phyloP scores from a whole-genome alignment of 1,140 invertebrate species.

The Cydia splendana region DNA sequence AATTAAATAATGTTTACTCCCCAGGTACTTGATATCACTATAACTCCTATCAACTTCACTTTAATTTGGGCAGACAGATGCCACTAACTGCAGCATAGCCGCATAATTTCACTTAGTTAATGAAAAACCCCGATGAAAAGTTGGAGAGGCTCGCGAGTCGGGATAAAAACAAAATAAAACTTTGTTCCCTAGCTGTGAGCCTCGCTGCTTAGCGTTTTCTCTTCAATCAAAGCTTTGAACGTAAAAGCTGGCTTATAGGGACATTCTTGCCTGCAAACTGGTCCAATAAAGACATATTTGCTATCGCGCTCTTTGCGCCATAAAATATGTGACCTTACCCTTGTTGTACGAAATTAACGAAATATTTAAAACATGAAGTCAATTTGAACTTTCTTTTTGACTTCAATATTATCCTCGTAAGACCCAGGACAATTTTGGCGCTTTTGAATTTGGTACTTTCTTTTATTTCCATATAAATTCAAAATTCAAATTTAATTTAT shows the following conservation, averaged over 20 bases:
- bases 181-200: constrained; percentile 2
- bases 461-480: too few species aligned
- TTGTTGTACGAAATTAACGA: too few species aligned
- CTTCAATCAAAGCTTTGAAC: constrained; percentile 8
- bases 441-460: too few species aligned
- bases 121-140: constrained; percentile 10
- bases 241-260: background rate
- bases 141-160: constrained; percentile 1
- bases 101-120: constrained; percentile 13
- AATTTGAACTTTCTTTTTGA: too few species aligned
- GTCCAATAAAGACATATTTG: background rate
- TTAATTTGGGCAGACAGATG: background rate
- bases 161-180: constrained; percentile 20
- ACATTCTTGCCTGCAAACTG: constrained; percentile 6
- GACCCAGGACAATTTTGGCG: too few species aligned
- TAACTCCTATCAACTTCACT: background rate
- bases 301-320: background rate
- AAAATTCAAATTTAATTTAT: too few species aligned
- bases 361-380: too few species aligned
- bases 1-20: too few species aligned
- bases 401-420: too few species aligned
- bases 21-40: background rate
- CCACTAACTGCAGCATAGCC: constrained; percentile 10
- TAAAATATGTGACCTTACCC: background rate
- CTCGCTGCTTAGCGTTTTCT: constrained; percentile 3